phyloP scores from a whole-genome alignment of 2,113 vertebrate species.

The Sander vitreus region DNA sequence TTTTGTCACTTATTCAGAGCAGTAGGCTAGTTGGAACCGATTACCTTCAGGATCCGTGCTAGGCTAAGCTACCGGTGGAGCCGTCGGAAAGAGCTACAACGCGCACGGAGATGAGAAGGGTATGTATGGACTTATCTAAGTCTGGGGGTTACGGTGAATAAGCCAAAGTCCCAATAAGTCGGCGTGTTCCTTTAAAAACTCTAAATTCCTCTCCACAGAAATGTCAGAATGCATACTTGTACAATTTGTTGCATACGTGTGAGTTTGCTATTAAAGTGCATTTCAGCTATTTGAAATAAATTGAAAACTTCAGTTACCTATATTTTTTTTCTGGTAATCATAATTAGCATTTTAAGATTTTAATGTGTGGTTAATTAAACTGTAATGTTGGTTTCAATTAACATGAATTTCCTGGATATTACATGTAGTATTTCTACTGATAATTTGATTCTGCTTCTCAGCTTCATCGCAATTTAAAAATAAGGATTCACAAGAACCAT shows the following conservation, averaged over 20 bases:
- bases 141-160: too few relatives aligned
- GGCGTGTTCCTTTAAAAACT: too few relatives aligned
- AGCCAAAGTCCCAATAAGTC: too few relatives aligned
- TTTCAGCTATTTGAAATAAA: background rate
- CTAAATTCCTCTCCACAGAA: conserved; percentile 26
- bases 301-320: background rate
- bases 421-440: background rate
- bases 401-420: background rate
- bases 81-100: too few relatives aligned
- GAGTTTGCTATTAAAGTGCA: background rate
- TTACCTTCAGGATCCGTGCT: too few relatives aligned
- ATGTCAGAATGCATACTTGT: conserved; percentile 1
- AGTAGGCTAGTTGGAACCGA: too few relatives aligned
- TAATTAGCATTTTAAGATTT: background rate
- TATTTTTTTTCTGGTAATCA: background rate
- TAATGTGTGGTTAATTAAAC: background rate
- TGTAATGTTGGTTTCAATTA: background rate
- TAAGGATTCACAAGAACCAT: background rate
- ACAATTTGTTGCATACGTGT: background rate
- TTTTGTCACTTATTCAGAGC: too few relatives aligned
- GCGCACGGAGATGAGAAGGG: too few relatives aligned
- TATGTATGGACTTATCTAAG: too few relatives aligned
- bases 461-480: background rate
- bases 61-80: too few relatives aligned
- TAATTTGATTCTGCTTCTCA: background rate